phyloP scores from a whole-genome alignment of 2,888 invertebrate species.

The Acanthoscelides obtectus region DNA sequence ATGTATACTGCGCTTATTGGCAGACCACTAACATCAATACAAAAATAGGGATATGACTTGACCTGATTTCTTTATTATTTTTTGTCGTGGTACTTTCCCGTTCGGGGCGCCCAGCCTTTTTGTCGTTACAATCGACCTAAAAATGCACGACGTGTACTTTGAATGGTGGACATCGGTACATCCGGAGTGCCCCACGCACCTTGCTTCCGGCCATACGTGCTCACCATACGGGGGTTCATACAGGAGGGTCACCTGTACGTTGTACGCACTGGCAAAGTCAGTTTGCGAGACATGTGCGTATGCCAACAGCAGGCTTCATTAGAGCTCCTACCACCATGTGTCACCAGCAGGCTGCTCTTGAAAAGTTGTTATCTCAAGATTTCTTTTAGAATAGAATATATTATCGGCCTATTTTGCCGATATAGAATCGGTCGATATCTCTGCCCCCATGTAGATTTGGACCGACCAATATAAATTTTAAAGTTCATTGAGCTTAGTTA shows the following conservation, averaged over 20 bases:
- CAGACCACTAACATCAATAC: no score
- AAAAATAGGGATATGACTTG: no score
- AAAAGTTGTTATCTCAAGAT: no score
- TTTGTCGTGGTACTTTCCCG: neutral
- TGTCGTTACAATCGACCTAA: neutral
- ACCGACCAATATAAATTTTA: no score
- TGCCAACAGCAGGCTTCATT: neutral
- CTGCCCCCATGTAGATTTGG: no score
- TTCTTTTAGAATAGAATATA: no score
- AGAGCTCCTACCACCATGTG: neutral
- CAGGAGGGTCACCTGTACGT: neutral
- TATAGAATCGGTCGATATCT: no score
- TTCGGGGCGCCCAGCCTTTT: neutral
- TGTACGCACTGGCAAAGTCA: neutral
- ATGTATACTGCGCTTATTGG: no score
- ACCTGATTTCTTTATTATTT: no score
- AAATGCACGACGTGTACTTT: neutral
- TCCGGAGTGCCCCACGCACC: neutral
- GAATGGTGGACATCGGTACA: neutral
- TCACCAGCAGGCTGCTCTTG: no score
- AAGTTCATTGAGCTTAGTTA: no score
- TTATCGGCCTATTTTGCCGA: no score
- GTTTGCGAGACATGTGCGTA: neutral
- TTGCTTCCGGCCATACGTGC: neutral
- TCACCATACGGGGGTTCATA: neutral